Percentiles rank a stretch among this genome's conserved stretches.
Evolutionary conservation across 2,888 invertebrate genomes (phyloP).

Genomic region (Yponomeuta sedellus): DNA sequence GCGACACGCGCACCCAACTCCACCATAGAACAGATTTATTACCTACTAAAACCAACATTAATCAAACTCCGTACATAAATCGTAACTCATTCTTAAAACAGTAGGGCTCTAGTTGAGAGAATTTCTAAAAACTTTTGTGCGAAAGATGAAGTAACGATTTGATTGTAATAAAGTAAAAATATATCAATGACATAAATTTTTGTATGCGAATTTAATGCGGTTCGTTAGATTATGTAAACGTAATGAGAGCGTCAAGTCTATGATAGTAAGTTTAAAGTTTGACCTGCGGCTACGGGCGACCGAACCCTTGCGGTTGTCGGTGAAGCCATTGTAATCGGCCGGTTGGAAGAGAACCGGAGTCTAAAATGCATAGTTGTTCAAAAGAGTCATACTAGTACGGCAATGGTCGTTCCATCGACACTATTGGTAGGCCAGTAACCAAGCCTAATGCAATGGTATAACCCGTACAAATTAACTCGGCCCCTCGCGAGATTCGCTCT

Average conservation of each 20-base stretch:
- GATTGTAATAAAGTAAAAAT: slow-evolving; percentile 18
- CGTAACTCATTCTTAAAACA: slow-evolving; percentile 10
- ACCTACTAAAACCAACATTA: neutral
- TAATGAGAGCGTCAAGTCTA: slow-evolving; percentile 6
- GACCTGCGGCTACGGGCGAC: slow-evolving; percentile 5
- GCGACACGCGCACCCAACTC: slow-evolving; percentile 6
- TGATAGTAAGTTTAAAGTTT: neutral
- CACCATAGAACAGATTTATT: neutral
- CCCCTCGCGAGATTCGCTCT: too few species aligned
- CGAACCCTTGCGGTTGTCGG: neutral
- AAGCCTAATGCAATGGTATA: too few species aligned
- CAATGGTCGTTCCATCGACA: too few species aligned
- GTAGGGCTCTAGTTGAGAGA: slow-evolving; percentile 13
- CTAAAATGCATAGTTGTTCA: too few species aligned
- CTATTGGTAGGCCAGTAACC: too few species aligned
- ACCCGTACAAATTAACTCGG: too few species aligned
- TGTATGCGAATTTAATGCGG: slow-evolving; percentile 24
- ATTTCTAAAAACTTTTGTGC: slow-evolving; percentile 8
- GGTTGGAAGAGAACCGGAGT: neutral
- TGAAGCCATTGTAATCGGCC: neutral
- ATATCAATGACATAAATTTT: slow-evolving; percentile 31
- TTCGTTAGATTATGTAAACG: slow-evolving; percentile 2
- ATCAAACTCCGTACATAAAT: slow-evolving; percentile 6
- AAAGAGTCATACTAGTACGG: too few species aligned
- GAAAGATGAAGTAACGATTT: neutral